These are phyloP conservation scores for Eupeodes luniger DNA, from an alignment of 2,888 invertebrate species.

Conservation along the genomic window DNA sequence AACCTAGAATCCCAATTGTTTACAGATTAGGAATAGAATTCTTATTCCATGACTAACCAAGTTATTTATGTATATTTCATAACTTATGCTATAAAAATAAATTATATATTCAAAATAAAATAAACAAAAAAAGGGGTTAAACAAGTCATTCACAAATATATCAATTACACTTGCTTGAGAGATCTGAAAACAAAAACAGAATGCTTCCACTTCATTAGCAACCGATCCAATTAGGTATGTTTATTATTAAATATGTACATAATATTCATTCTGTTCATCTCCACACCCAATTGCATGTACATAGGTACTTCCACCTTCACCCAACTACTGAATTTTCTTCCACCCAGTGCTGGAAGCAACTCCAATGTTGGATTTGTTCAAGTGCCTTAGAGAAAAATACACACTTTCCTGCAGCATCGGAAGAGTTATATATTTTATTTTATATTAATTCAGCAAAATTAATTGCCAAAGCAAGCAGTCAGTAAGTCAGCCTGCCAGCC, in stretches of 20 bases:
- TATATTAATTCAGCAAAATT: constrained; percentile 69
- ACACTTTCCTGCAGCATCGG: constrained; percentile 31
- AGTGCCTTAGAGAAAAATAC: constrained; percentile 19
- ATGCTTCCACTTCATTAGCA: constrained; percentile 71
- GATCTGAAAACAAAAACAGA: constrained; percentile 38
- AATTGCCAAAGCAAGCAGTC: constrained; percentile 62
- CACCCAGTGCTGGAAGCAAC: not conserved
- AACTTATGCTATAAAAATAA: constrained; percentile 12
- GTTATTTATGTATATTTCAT: not conserved
- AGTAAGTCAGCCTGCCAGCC: constrained; percentile 22
- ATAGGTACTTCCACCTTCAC: constrained; percentile 16
- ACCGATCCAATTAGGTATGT: constrained; percentile 49
- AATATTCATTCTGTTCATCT: constrained; percentile 12
- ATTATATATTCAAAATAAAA: constrained; percentile 9
- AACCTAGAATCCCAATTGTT: constrained; percentile 30
- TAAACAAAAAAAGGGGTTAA: constrained; percentile 27
- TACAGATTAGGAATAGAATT: constrained; percentile 44
- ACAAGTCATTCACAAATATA: constrained; percentile 46
- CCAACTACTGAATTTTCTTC: not conserved
- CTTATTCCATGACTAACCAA: constrained; percentile 55
- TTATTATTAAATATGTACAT: constrained; percentile 1
- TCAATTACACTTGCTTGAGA: constrained; percentile 61
- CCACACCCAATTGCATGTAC: constrained; percentile 28
- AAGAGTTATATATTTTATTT: constrained; percentile 53
- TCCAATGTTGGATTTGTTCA: not conserved